These are phyloP conservation scores for Scolanthus callimorphus DNA, from an alignment of 92 coral and sea anemone genomes.

Conservation along the genomic window DNA sequence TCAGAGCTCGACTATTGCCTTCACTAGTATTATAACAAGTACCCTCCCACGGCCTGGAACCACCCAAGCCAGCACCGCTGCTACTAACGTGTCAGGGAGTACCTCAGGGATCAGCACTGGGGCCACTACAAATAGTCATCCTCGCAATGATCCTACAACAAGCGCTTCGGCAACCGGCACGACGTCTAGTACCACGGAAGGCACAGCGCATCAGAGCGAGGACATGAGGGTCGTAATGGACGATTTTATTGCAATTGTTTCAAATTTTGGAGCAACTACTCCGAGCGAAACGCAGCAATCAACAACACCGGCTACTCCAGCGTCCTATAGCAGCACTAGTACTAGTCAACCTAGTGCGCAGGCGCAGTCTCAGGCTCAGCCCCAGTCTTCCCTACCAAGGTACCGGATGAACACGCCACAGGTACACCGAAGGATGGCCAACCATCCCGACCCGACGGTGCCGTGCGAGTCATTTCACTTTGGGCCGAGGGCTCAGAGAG, in stretches of 20 bases:
- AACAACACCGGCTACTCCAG: conserved; percentile 4
- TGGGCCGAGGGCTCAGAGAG: conserved; percentile 65
- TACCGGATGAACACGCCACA: not conserved
- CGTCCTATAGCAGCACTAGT: conserved; percentile 9
- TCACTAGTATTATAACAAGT: conserved; percentile 71
- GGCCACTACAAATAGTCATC: not conserved
- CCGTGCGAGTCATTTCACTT: conserved; percentile 99
- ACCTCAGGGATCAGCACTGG: conserved; percentile 10
- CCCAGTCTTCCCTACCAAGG: too few species aligned
- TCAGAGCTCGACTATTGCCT: conserved; percentile 59
- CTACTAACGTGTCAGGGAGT: conserved; percentile 24
- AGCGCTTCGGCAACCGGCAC: conserved; percentile 47
- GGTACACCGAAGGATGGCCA: not conserved
- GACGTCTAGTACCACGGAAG: conserved; percentile 22
- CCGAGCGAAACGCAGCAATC: not conserved
- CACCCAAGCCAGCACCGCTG: conserved; percentile 24
- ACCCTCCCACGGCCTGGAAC: conserved; percentile 31
- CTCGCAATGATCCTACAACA: conserved; percentile 10
- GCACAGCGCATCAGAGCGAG: conserved; percentile 8
- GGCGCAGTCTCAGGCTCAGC: conserved; percentile 32
- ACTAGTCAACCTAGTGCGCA: conserved; percentile 28
- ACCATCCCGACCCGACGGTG: conserved; percentile 86
- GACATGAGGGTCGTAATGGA: conserved; percentile 56
- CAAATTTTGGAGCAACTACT: conserved; percentile 38
- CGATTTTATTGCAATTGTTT: conserved; percentile 77